These are phyloP conservation scores for Eumerus sabulonum DNA, from an alignment of 2,888 invertebrate species.

Conservation along the genomic window DNA sequence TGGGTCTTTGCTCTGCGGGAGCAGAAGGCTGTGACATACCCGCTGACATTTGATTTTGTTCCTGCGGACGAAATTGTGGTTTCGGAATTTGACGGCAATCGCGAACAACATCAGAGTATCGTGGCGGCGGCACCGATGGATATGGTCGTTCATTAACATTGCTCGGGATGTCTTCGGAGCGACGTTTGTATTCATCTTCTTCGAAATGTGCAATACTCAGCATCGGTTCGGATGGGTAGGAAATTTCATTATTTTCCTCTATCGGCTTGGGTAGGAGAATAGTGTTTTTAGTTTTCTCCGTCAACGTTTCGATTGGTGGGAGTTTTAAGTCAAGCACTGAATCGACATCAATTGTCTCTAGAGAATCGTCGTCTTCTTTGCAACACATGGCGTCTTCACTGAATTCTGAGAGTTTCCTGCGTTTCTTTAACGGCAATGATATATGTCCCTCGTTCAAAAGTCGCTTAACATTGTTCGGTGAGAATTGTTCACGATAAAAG, in stretches of 20 bases:
- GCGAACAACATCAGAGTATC: slow-evolving; percentile 50
- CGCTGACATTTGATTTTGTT: neutral
- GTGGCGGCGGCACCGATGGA: slow-evolving; percentile 30
- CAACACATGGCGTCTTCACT: slow-evolving; percentile 40
- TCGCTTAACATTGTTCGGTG: slow-evolving; percentile 39
- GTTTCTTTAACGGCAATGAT: slow-evolving; percentile 51
- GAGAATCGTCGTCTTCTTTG: slow-evolving; percentile 44
- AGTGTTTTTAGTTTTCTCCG: neutral
- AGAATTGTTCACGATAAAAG: slow-evolving; percentile 20
- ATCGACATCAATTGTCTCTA: slow-evolving; percentile 11
- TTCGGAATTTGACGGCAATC: slow-evolving; percentile 36
- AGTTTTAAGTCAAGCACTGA: slow-evolving; percentile 39
- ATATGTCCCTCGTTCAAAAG: slow-evolving; percentile 34
- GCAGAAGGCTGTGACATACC: neutral
- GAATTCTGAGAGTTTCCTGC: slow-evolving; percentile 55
- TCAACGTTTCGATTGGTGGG: slow-evolving; percentile 2
- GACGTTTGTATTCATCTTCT: slow-evolving; percentile 29
- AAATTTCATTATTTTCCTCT: slow-evolving; percentile 8
- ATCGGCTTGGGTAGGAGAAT: neutral
- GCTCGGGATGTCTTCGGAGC: slow-evolving; percentile 3
- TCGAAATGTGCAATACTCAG: slow-evolving; percentile 57
- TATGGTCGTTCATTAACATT: slow-evolving; percentile 1
- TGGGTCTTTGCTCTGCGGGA: neutral
- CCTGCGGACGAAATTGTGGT: slow-evolving; percentile 3
- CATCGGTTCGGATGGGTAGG: slow-evolving; percentile 57